These are phyloP conservation scores for Nematopogon swammerdamellus DNA, from an alignment of 2,888 invertebrate species.

Conservation along the genomic window DNA sequence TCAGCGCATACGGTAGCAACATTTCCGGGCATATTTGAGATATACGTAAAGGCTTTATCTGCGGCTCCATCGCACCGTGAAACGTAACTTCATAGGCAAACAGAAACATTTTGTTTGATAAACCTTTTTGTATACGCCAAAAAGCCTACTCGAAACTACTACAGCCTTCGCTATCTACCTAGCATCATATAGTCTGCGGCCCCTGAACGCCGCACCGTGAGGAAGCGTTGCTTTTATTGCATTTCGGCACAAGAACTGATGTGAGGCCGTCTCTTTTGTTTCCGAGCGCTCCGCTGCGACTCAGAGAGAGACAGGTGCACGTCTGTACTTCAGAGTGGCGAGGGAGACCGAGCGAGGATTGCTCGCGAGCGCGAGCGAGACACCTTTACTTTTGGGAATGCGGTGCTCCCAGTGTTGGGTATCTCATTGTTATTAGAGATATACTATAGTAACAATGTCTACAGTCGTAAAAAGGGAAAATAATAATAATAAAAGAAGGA, in stretches of 20 bases:
- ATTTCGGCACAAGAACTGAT: conserved; percentile 21
- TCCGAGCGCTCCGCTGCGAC: too few relatives aligned
- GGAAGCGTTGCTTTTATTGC: conserved; percentile 30
- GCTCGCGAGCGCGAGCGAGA: not conserved
- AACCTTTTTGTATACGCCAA: not conserved
- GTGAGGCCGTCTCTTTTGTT: not conserved
- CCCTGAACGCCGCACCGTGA: not conserved
- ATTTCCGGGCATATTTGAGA: too few relatives aligned
- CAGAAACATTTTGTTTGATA: not conserved
- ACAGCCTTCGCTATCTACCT: conserved; percentile 20
- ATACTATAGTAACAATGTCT: conserved; percentile 1
- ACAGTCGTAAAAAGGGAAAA: conserved; percentile 8
- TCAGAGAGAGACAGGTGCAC: too few relatives aligned
- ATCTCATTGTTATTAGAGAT: not conserved
- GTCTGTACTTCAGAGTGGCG: not conserved
- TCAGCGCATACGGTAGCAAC: too few relatives aligned
- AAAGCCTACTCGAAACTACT: not conserved
- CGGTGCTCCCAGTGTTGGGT: not conserved
- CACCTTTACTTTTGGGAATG: not conserved
- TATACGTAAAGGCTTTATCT: too few relatives aligned
- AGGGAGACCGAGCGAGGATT: not conserved
- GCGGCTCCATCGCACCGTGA: not conserved
- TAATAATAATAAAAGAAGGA: conserved; percentile 13
- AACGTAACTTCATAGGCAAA: not conserved
- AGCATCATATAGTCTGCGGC: conserved; percentile 18